These are phyloP conservation scores for Caenorhabditis sp. DNA, from an alignment of 2,888 invertebrate genomes.

Conservation along the genomic window DNA sequence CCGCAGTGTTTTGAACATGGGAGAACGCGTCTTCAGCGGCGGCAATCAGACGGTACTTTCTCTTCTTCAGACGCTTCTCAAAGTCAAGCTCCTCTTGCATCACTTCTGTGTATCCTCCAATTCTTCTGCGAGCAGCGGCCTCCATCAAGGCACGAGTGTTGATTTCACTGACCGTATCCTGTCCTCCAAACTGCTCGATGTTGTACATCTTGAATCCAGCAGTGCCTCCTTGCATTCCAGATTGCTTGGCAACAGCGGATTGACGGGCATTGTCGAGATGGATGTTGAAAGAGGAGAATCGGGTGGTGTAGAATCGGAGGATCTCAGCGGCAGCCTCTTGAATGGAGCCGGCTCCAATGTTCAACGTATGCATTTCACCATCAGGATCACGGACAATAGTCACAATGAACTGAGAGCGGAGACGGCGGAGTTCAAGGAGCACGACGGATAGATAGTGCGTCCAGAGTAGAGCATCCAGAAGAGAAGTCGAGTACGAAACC, in stretches of 20 bases:
- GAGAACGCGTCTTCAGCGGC: conserved; percentile 98
- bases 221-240: conserved; percentile 52
- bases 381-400: conserved; percentile 92
- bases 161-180: conserved; percentile 67
- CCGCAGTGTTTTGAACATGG: conserved; percentile 84
- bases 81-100: conserved; percentile 95
- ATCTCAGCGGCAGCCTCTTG: conserved; percentile 96
- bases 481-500: conserved; percentile 93
- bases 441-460: conserved; percentile 84
- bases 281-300: conserved; percentile 96
- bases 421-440: conserved; percentile 91
- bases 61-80: conserved; percentile 72
- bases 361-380: conserved; percentile 90
- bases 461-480: conserved; percentile 88
- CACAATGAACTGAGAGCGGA: conserved; percentile 87
- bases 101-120: conserved; percentile 90
- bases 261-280: conserved; percentile 85
- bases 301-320: conserved; percentile 93
- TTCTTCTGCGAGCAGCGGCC: conserved; percentile 88
- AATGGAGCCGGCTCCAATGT: conserved; percentile 87
- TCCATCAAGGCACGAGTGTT: conserved; percentile 85
- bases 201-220: conserved; percentile 93
- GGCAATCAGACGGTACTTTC: conserved; percentile 87
- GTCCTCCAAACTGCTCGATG: conserved; percentile 85
- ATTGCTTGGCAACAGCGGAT: conserved; percentile 47